These are phyloP conservation scores for Mastigias papua DNA, from an alignment of 30 jellyfish, hydroid and myxozoan species.

Conservation along the genomic window DNA sequence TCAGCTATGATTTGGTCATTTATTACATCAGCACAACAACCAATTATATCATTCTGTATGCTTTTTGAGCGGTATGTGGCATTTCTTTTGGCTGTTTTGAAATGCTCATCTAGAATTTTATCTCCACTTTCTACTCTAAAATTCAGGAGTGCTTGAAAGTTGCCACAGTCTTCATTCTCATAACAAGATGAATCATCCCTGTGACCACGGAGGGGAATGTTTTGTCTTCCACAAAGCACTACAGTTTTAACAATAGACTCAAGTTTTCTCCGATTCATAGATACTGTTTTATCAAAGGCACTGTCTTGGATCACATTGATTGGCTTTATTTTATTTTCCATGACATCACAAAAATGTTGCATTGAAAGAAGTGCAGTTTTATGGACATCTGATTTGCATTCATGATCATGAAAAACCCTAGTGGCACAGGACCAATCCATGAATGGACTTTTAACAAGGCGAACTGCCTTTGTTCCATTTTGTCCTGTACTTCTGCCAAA, in stretches of 20 bases:
- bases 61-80: conserved; percentile 71
- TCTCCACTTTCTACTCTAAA: conserved; percentile 26
- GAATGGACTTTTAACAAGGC: too few relatives aligned
- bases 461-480: too few relatives aligned
- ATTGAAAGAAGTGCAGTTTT: too few relatives aligned
- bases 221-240: conserved; percentile 10
- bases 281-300: too few relatives aligned
- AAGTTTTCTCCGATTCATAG: too few relatives aligned
- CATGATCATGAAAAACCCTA: conserved; percentile 2
- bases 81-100: conserved; percentile 48
- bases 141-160: conserved; percentile 11
- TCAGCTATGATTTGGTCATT: too few relatives aligned
- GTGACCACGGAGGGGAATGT: too few relatives aligned
- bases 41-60: conserved; percentile 55
- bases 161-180: conserved; percentile 5
- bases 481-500: too few relatives aligned
- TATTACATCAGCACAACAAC: too few relatives aligned
- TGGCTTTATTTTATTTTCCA: not conserved
- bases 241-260: not conserved
- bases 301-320: too few relatives aligned
- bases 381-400: too few relatives aligned
- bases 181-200: conserved; percentile 1
- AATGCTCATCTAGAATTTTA: conserved; percentile 11
- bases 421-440: conserved; percentile 35
- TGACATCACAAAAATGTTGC: too few relatives aligned